A percentile compares a stretch with the other conserved stretches of the same genome.
Conservation (phyloP, 1,140 invertebrate species). For the Panagrolaimus sp. region DNA sequence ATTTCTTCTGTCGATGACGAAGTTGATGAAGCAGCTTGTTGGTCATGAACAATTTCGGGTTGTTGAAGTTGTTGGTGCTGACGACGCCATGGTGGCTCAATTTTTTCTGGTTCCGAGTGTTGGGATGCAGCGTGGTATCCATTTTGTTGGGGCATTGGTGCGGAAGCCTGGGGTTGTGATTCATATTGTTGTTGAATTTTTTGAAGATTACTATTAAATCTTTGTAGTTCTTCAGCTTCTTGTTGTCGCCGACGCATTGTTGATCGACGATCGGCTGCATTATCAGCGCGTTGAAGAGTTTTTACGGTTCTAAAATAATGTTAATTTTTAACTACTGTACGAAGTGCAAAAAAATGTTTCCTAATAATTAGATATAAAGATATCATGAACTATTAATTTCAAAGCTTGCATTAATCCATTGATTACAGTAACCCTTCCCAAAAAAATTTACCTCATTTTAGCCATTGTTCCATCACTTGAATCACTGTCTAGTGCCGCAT, state of each 20-base stretch:
- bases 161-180: too few species aligned
- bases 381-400: too few species aligned
- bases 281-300: conserved; percentile 7
- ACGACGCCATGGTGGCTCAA: neutral
- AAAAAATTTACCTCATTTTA: conserved; percentile 37
- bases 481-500: conserved; percentile 54
- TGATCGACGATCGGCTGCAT: conserved; percentile 39
- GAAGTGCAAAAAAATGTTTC: too few species aligned
- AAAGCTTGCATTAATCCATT: conserved; percentile 20
- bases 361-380: too few species aligned
- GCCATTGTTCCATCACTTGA: conserved; percentile 30
- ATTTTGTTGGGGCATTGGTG: neutral
- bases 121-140: too few species aligned
- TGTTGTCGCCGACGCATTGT: conserved; percentile 48
- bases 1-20: neutral
- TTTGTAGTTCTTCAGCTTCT: conserved; percentile 43
- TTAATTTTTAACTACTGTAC: too few species aligned
- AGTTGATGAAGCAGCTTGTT: neutral
- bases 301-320: neutral
- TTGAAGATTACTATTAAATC: conserved; percentile 37
- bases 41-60: conserved; percentile 3
- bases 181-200: conserved; percentile 23
- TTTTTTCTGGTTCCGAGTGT: neutral
- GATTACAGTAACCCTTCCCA: conserved; percentile 15
- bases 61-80: conserved; percentile 1